phyloP scores from a whole-genome alignment of 2,888 invertebrate species.

The Luffia ferchaultella region DNA sequence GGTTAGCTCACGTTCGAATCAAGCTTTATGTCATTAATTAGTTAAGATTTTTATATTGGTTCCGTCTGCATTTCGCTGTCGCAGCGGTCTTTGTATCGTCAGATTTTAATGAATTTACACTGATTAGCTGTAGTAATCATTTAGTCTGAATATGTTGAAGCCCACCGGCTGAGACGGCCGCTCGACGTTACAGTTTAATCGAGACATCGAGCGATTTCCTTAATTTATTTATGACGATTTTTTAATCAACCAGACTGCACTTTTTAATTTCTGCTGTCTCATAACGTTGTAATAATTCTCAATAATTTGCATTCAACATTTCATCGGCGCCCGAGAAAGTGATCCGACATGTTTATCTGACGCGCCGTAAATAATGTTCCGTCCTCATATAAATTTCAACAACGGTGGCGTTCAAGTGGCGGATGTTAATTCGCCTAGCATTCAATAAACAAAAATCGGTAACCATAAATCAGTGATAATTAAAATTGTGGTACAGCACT shows the following conservation, averaged over 20 bases:
- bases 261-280: too few species aligned
- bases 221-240: too few species aligned
- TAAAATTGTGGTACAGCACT: slow-evolving; percentile 2
- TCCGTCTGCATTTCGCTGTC: not conserved
- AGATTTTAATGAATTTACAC: slow-evolving; percentile 48
- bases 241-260: too few species aligned
- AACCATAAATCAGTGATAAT: slow-evolving; percentile 4
- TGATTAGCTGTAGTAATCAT: slow-evolving; percentile 40
- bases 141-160: slow-evolving; percentile 29
- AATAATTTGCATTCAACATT: not conserved
- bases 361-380: not conserved
- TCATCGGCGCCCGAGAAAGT: not conserved
- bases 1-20: not conserved
- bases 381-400: not conserved
- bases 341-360: not conserved
- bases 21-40: not conserved
- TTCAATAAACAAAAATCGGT: not conserved
- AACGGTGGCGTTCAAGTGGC: not conserved
- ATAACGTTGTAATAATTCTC: too few species aligned
- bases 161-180: slow-evolving; percentile 22
- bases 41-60: not conserved
- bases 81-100: slow-evolving; percentile 33
- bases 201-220: too few species aligned
- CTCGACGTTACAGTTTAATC: too few species aligned
- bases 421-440: not conserved